Conservation (phyloP, 2,113 vertebrate species). For the Antennarius striatus region DNA sequence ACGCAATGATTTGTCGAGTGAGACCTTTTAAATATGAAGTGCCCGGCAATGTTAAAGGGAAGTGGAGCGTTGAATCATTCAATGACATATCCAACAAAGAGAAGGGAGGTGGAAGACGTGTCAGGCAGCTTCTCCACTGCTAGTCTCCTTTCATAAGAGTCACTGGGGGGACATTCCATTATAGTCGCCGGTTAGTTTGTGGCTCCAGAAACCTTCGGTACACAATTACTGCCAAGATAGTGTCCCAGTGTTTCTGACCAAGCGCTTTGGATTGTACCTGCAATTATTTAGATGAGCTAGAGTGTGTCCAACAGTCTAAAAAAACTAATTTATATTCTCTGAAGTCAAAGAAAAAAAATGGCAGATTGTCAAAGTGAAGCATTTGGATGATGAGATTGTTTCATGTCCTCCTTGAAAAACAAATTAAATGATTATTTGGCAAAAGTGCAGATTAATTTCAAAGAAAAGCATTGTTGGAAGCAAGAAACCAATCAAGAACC, state of each 20-base stretch:
- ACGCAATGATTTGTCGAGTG: conserved; percentile 55
- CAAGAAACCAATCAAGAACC: no score
- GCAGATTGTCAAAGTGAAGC: not conserved
- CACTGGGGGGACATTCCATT: not conserved
- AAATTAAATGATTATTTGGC: no score
- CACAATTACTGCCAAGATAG: no score
- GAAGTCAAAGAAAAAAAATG: not conserved
- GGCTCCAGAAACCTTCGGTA: no score
- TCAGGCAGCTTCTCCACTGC: conserved; percentile 40
- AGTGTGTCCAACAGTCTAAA: not conserved
- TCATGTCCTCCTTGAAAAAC: no score
- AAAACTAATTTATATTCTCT: no score
- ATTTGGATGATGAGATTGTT: not conserved
- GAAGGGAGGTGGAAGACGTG: conserved; percentile 37
- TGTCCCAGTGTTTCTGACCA: no score
- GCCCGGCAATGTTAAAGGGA: conserved; percentile 49
- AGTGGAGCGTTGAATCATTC: conserved; percentile 55
- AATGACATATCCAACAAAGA: conserved; percentile 44
- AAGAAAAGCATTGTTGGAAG: no score
- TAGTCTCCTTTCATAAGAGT: conserved; percentile 5
- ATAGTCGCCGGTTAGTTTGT: no score
- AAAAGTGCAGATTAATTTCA: no score
- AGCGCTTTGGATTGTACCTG: no score
- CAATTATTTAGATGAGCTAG: no score
- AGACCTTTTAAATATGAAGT: conserved; percentile 59